phyloP scores from a whole-genome alignment of 2,113 vertebrate genomes.

The Colius striatus region DNA sequence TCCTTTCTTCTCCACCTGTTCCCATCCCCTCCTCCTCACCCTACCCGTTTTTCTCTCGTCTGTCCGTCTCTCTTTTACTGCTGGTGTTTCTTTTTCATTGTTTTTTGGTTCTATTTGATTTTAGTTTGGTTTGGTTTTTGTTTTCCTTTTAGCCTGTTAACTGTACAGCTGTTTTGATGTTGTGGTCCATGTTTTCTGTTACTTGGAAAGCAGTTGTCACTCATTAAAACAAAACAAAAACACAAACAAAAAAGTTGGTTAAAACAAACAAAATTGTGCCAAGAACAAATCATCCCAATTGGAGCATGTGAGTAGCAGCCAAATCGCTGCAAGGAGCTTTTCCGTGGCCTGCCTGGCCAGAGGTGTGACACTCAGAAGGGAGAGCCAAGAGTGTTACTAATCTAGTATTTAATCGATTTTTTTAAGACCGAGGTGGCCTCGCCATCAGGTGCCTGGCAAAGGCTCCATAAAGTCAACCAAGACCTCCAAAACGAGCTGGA shows the following conservation, averaged over 20 bases:
- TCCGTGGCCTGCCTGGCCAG: constrained; percentile 79
- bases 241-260: not conserved
- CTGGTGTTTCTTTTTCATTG: constrained; percentile 75
- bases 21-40: not conserved
- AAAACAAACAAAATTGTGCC: constrained; percentile 59
- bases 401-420: constrained; percentile 91
- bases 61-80: constrained; percentile 67
- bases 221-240: not conserved
- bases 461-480: constrained; percentile 90
- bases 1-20: constrained; percentile 9
- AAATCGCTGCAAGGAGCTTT: constrained; percentile 70
- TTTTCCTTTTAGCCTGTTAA: constrained; percentile 69
- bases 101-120: constrained; percentile 71
- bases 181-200: constrained; percentile 75
- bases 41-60: constrained; percentile 14
- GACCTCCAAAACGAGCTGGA: constrained; percentile 92
- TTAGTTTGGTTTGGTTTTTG: constrained; percentile 9
- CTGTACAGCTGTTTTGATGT: constrained; percentile 75
- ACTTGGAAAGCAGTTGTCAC: constrained; percentile 63
- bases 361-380: constrained; percentile 92
- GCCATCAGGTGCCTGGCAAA: constrained; percentile 88
- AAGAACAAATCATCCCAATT: constrained; percentile 71
- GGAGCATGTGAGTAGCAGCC: constrained; percentile 63
- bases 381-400: constrained; percentile 88
- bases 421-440: constrained; percentile 93